Percentiles rank a stretch among this genome's conserved stretches.
phyloP scores from a whole-genome alignment of 2,113 vertebrate species.

The Taxidea taxus region DNA sequence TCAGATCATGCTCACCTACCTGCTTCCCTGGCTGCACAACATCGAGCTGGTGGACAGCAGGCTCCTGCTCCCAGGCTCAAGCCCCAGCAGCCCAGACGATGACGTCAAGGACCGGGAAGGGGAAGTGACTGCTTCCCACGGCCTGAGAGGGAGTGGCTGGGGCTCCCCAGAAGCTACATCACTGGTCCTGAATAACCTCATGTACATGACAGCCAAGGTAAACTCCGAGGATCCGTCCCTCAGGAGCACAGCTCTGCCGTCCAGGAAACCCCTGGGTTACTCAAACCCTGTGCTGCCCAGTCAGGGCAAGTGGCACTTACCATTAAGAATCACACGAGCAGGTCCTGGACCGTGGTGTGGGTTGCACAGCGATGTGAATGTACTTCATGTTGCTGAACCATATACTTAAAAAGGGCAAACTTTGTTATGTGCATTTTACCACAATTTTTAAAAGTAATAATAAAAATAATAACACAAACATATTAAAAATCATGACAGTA shows the following conservation, averaged over 20 bases:
- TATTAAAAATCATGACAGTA: background rate
- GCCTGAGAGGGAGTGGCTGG: slow-evolving; percentile 96
- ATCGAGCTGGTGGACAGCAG: slow-evolving; percentile 96
- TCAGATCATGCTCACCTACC: slow-evolving; percentile 98
- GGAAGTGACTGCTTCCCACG: slow-evolving; percentile 79
- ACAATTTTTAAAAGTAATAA: background rate
- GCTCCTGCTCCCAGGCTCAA: slow-evolving; percentile 93
- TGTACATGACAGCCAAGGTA: slow-evolving; percentile 99
- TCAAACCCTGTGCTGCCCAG: background rate
- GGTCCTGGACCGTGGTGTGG: rapidly evolving
- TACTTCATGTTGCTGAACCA: background rate
- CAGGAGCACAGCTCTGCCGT: rapidly evolving
- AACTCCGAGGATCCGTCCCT: background rate
- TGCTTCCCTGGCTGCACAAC: slow-evolving; percentile 97
- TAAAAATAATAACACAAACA: background rate
- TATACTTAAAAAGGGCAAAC: background rate
- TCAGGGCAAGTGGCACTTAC: background rate
- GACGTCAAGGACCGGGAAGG: slow-evolving; percentile 87
- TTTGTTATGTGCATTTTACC: background rate
- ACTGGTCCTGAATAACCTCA: slow-evolving; percentile 98
- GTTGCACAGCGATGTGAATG: too few species aligned
- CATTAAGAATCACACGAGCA: background rate
- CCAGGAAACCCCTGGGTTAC: background rate
- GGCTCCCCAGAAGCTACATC: slow-evolving; percentile 97
- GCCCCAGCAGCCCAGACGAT: slow-evolving; percentile 95